Evolutionary conservation across 2,113 vertebrate species (phyloP), one percentile per base, ranked within the genome.

Genomic region (Nipponia nippon): DNA sequence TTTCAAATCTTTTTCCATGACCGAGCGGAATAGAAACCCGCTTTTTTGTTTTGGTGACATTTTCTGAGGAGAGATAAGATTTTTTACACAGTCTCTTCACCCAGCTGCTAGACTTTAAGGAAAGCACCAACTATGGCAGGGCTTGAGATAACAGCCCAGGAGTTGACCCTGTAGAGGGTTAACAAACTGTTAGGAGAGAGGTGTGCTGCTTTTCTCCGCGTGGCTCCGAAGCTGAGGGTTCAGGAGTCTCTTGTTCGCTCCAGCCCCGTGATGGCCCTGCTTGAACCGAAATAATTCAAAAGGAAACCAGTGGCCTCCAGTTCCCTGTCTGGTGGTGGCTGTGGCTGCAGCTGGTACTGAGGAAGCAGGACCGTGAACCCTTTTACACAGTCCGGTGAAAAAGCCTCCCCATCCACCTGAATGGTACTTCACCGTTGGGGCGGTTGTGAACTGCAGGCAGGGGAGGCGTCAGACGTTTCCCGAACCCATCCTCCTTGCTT

Each of bases 1-100:
- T 96, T 94, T 94, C 49, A 85, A 76, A 42, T 73, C 30, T 73
- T 86, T 76, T 69, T 77, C 58, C 46, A 49, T 69, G 70, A 32
- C 36, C 46, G 29, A 32, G 85, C 1, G 0, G 90, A 95, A 94
- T 52, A 88, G 93, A 94, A 94, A 88, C 78, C 58, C 34, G 3
- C 16, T 46, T 62, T 81, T 93, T 62, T 86, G 55, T 61, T 85
- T 44, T 53, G 42, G 19, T 73, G 58, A 65, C 22, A 2, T 75
- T 91, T 89, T 87, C 47, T 72, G 56, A 27, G 25, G 55, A 78
- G 16, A 30, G 21, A 16, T 0, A 16, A 66, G 50, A 6, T n/a
- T 50, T 81, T 86, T 72, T 40, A 36, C 1, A 5, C 8, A 9
- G 34, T 47, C 7, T 18, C 47, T 78, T 78, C 34, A 55, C 30